phyloP scores from a whole-genome alignment of 2,888 invertebrate species.

The Aleiodes leptofemur region DNA sequence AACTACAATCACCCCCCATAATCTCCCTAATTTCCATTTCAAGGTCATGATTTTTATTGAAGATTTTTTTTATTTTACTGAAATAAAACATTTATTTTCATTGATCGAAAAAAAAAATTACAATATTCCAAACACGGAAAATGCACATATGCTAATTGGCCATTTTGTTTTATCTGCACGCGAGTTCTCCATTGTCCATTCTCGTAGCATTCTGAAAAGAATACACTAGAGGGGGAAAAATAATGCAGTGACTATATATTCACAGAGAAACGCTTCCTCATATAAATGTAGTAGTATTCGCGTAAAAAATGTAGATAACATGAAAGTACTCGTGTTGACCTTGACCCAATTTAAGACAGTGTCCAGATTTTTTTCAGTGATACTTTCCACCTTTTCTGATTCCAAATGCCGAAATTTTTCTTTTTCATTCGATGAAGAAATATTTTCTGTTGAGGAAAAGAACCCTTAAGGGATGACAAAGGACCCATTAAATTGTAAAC shows the following conservation, averaged over 20 bases:
- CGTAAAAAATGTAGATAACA: constrained; percentile 17
- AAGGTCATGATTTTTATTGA: too few relatives aligned
- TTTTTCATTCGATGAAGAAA: too few relatives aligned
- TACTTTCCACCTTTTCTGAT: not conserved
- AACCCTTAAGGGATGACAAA: too few relatives aligned
- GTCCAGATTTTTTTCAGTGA: constrained; percentile 4
- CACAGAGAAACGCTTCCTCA: constrained; percentile 32
- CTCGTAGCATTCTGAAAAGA: constrained; percentile 29
- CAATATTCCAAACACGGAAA: constrained; percentile 22
- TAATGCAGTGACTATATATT: constrained; percentile 26
- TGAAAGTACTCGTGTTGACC: constrained; percentile 39
- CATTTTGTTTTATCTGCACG: constrained; percentile 69
- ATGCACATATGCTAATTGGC: constrained; percentile 69
- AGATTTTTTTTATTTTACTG: too few relatives aligned
- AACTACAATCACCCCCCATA: too few relatives aligned
- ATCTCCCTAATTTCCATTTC: too few relatives aligned
- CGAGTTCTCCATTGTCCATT: constrained; percentile 58
- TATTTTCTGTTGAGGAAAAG: too few relatives aligned
- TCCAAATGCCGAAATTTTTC: too few relatives aligned
- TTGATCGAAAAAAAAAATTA: constrained; percentile 26
- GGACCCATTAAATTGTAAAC: too few relatives aligned
- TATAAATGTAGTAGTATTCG: not conserved
- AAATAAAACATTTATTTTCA: constrained; percentile 4
- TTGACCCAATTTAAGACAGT: constrained; percentile 43
- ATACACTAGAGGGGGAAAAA: constrained; percentile 34